A percentile compares a stretch with the other conserved stretches of the same genome.
phyloP scores from a whole-genome alignment of 1,140 invertebrate species.

The Hypsibius dujardini region DNA sequence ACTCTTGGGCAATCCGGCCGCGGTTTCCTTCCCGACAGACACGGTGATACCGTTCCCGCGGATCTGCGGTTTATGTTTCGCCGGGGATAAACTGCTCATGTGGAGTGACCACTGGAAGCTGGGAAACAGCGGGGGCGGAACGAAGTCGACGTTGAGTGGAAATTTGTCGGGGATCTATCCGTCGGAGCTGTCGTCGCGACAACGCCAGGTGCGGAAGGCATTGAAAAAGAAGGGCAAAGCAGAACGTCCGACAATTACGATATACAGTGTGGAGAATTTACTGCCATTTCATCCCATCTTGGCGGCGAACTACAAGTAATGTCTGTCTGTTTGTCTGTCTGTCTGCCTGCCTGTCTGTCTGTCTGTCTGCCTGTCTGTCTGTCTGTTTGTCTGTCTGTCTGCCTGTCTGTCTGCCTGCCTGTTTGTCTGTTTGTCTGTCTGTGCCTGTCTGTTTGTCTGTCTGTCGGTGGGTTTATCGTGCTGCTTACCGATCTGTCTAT shows the following conservation, averaged over 20 bases:
- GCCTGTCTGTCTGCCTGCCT: not conserved
- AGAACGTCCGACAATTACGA: not conserved
- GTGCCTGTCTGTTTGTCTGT: not conserved
- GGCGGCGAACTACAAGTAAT: not conserved
- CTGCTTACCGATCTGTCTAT: too few relatives aligned
- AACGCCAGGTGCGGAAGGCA: not conserved
- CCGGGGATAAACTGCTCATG: slow-evolving; percentile 38
- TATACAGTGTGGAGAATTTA: not conserved
- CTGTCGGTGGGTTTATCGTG: too few relatives aligned
- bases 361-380: not conserved
- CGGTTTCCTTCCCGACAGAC: slow-evolving; percentile 35
- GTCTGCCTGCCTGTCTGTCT: too few relatives aligned
- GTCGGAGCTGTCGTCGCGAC: not conserved
- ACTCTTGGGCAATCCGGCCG: slow-evolving; percentile 32
- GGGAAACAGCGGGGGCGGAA: not conserved
- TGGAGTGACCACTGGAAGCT: slow-evolving; percentile 14
- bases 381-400: not conserved
- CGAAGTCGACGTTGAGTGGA: not conserved
- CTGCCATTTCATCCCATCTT: slow-evolving; percentile 9
- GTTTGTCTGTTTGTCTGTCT: not conserved
- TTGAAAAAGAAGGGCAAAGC: slow-evolving; percentile 12
- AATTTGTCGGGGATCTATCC: not conserved
- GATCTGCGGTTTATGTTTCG: slow-evolving; percentile 80
- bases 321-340: too few relatives aligned
- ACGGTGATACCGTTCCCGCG: slow-evolving; percentile 63